Conservation (phyloP, 2,113 vertebrate species). For the Sphaerodactylus townsendi region DNA sequence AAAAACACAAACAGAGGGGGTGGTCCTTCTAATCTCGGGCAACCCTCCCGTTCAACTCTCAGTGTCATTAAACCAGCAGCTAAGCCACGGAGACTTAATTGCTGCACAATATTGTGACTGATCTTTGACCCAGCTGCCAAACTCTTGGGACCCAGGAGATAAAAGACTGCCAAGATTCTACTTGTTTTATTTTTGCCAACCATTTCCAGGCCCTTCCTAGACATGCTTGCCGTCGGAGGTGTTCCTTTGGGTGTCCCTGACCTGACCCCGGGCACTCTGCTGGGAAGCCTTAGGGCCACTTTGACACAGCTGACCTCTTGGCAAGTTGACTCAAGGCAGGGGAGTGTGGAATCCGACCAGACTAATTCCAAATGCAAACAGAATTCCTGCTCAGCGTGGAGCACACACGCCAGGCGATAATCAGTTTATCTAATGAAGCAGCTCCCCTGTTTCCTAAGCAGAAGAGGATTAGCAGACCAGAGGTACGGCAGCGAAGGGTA, state of each 20-base stretch:
- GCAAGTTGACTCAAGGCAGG: neutral
- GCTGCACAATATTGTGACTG: neutral
- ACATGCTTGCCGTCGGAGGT: neutral
- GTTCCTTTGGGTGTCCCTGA: neutral
- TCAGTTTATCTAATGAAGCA: constrained; percentile 53
- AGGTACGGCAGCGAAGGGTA: constrained; percentile 46
- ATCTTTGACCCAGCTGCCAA: constrained; percentile 3
- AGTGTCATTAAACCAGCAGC: neutral
- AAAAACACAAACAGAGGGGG: neutral
- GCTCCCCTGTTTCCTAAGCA: constrained; percentile 52
- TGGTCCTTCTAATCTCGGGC: neutral
- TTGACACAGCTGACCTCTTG: neutral
- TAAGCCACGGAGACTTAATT: neutral
- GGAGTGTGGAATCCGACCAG: constrained; percentile 1
- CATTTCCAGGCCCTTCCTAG: neutral
- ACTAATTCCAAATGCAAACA: constrained; percentile 56
- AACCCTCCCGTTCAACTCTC: neutral
- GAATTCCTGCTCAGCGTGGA: constrained; percentile 41
- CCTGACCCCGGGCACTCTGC: neutral
- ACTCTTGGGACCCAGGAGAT: neutral
- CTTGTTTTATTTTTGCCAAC: neutral
- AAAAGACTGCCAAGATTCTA: neutral
- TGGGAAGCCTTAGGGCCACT: neutral
- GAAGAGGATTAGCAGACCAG: constrained; percentile 61
- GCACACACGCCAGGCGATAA: constrained; percentile 32